phyloP scores from a whole-genome alignment of 2,888 invertebrate genomes.

The Chironomus riparius region DNA sequence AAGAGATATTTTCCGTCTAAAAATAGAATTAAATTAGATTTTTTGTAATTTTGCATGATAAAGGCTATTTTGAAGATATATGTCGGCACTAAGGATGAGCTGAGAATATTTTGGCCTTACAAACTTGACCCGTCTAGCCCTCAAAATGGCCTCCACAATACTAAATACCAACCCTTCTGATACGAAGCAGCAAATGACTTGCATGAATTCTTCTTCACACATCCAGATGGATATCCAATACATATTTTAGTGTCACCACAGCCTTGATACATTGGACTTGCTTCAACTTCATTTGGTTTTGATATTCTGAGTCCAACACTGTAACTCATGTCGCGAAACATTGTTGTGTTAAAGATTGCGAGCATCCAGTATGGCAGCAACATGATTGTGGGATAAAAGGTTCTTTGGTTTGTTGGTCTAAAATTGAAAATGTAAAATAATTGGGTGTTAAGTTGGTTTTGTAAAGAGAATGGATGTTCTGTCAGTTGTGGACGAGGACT shows the following conservation, averaged over 20 bases:
- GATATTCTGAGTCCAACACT: not conserved
- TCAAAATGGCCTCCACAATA: too few relatives aligned
- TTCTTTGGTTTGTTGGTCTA: too few relatives aligned
- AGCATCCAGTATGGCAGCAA: not conserved
- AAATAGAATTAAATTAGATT: conserved; percentile 53
- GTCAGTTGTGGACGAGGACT: too few relatives aligned
- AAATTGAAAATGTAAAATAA: too few relatives aligned
- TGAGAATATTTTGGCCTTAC: too few relatives aligned
- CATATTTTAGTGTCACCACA: conserved; percentile 49
- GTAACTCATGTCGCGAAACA: not conserved
- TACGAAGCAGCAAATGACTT: conserved; percentile 33
- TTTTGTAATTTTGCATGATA: too few relatives aligned
- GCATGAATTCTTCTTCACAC: not conserved
- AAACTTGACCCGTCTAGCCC: too few relatives aligned
- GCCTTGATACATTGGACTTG: conserved; percentile 62
- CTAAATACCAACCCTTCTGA: conserved; percentile 52
- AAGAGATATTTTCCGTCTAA: conserved; percentile 52
- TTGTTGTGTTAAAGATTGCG: not conserved
- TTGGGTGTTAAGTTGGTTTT: too few relatives aligned
- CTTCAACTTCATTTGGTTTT: conserved; percentile 30
- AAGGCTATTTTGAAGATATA: too few relatives aligned
- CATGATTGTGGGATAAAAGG: not conserved
- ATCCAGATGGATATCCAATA: not conserved
- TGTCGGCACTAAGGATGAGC: too few relatives aligned
- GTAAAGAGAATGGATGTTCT: too few relatives aligned